Conservation (phyloP, 92 coral and sea anemone genomes). For the Epizoanthus stellaris region DNA sequence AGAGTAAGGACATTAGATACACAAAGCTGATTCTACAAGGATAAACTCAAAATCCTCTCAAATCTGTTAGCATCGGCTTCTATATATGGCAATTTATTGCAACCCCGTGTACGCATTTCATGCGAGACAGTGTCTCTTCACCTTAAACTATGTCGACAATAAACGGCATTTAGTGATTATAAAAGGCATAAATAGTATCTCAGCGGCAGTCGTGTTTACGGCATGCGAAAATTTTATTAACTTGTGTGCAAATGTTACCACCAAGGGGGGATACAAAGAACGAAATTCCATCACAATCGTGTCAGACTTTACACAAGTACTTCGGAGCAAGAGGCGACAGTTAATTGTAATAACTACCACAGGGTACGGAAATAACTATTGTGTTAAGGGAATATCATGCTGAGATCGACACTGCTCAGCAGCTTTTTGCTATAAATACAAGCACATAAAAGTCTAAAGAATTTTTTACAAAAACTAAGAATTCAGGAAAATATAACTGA, state of each 20-base stretch:
- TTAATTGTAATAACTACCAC: neutral
- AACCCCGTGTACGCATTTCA: neutral
- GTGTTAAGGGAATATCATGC: neutral
- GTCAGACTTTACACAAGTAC: neutral
- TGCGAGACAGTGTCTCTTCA: neutral
- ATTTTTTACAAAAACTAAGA: no score
- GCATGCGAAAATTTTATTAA: slow-evolving; percentile 16
- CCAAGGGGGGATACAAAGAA: neutral
- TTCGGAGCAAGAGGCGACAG: neutral
- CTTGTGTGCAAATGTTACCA: neutral
- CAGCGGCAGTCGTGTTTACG: slow-evolving; percentile 12
- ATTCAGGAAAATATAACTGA: neutral
- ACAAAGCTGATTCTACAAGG: no score
- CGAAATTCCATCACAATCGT: slow-evolving; percentile 1
- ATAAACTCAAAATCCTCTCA: no score
- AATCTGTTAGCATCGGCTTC: no score
- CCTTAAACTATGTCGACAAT: neutral
- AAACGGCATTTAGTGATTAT: slow-evolving; percentile 21
- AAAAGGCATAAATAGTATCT: neutral
- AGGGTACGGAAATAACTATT: neutral
- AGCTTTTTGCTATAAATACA: neutral
- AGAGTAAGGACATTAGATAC: no score
- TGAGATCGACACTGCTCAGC: neutral
- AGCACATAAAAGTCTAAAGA: no score
- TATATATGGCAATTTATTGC: no score